Evolutionary conservation across 2,888 invertebrate species (phyloP), one percentile per base, ranked within the genome.

Genomic region (Drosophila melanosoma): DNA sequence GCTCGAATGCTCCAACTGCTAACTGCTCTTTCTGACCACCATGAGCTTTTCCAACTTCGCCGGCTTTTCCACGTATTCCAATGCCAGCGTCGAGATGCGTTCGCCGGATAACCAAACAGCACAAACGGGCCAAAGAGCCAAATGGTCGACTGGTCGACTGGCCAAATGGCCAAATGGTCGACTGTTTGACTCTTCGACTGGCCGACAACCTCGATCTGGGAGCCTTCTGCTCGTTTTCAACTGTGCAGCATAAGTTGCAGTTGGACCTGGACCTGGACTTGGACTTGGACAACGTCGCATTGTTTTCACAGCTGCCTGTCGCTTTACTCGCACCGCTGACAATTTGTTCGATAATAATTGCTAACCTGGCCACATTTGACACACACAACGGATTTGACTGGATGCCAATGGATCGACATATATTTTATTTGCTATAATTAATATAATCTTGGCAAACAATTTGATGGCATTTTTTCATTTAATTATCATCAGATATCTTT

Each of bases 321-420:
- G 73, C 77, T 73, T 61, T 60, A 56, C 78, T 73, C 57, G 78
- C 76, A 70, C 59, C 81, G 78, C 90, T 92, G 92, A 92, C 92
- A 92, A 92, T 92, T 92, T 92, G 92, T 91, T 92, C 90, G 90
- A 91, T 91, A 92, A 91, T 92, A 92, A 92, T 92, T 92, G 92
- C 92, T 90, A 91, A 91, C 91, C 87, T 89, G 88, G 77, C 87
- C 91, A 67, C 89, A 87, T 90, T 91, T 92, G 92, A 91, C 91
- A 63, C 74, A 79, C 48, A 52, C 69, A 66, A 60, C 35, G 33
- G 40, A 56, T 36, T 52, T 42, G 68, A 57, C 53, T 62, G 29
- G 26, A 11, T 45, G 12, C 49, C 23, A 23, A 33, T 4, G 1
- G 4, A 38, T 17, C 23, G 12, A 38, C 26, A 38, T 15, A 26